Base-by-base conservation (phyloP, 2,888 invertebrate genomes). In the Philaethria dido region DNA sequence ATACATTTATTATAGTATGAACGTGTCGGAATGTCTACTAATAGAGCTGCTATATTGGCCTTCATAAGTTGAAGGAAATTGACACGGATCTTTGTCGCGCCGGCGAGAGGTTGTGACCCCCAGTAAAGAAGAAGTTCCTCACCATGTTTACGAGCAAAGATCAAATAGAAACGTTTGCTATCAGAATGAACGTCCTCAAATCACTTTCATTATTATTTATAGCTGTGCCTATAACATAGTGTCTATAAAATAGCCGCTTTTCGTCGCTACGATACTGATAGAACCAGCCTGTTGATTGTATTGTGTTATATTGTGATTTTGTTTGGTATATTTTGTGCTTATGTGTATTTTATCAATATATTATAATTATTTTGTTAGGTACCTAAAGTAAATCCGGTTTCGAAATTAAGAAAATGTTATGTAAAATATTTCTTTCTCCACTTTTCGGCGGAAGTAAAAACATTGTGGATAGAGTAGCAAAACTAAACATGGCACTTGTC, bases 191-290 rank as follows among this genome's bases (percentile, higher is more conserved):
- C 69, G 70, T 69, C 60, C 69, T 66, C 62, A 64, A 69, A 73
- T 72, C 72, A 71, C 71, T 72, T 70, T 67, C 68, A 71, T 69
- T 73, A 72, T 72, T 74, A 73, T 74, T 73, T 74, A 73, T 69
- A 62, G 71, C 66, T 45, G 42, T 61, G 59, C 59, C n/a, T n/a
- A n/a, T n/a, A n/a, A n/a, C n/a, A n/a, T 67, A 63, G 69, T 66
- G 68, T 65, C 70, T 65, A 64, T 73, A 72, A 72, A 68, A 64
- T 66, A 71, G 62, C 62, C 64, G 47, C 39, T 57, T 33, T 52
- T 52, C 52, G 52, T 33, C 52, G 52, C 52, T 45, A 50, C 45
- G 48, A 69, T 20, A 16, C n/a, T 16, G 45, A 50, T 44, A 20
- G 8, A 44, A 29, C 29, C 20, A 33, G 45, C 45, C 33, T 11